A percentile compares a stretch with the other conserved stretches of the same genome.
phyloP scores from a whole-genome alignment of 2,888 invertebrate species.

The Saturnia pavonia region DNA sequence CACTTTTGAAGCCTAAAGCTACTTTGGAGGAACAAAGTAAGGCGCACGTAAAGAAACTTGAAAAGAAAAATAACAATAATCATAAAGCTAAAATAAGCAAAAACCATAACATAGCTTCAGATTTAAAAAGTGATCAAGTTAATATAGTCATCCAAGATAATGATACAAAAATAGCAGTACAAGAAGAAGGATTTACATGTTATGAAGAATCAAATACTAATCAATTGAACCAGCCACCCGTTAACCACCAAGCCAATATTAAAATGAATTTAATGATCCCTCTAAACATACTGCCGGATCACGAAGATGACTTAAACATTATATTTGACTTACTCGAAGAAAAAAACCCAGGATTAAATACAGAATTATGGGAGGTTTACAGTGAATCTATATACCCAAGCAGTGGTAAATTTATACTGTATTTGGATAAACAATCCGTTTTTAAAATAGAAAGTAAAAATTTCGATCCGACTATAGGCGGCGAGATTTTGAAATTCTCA shows the following conservation, averaged over 20 bases:
- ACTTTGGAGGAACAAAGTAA: slow-evolving; percentile 54
- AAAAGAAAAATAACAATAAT: slow-evolving; percentile 24
- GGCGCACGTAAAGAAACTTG: slow-evolving; percentile 23
- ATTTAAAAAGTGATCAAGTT: background rate
- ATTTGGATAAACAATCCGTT: slow-evolving; percentile 61
- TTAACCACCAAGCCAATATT: slow-evolving; percentile 27
- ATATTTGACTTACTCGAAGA: slow-evolving; percentile 68
- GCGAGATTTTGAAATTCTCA: slow-evolving; percentile 59
- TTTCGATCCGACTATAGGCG: slow-evolving; percentile 61
- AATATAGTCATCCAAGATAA: background rate
- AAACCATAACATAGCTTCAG: background rate
- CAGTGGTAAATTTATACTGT: slow-evolving; percentile 56
- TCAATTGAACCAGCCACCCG: slow-evolving; percentile 2
- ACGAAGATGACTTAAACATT: slow-evolving; percentile 62
- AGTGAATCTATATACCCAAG: slow-evolving; percentile 48
- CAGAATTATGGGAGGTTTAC: slow-evolving; percentile 62
- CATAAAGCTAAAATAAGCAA: slow-evolving; percentile 27
- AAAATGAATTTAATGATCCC: slow-evolving; percentile 64
- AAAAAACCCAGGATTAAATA: slow-evolving; percentile 68
- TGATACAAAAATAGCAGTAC: background rate
- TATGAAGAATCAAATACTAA: slow-evolving; percentile 32
- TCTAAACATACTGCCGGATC: slow-evolving; percentile 54
- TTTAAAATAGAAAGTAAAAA: slow-evolving; percentile 50
- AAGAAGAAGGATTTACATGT: background rate
- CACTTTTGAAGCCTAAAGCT: slow-evolving; percentile 55